Percentiles rank a stretch among this genome's conserved stretches.
These are phyloP conservation scores for Drosophila nebulosa DNA, from an alignment of 1,140 invertebrate species.

Conservation along the genomic window DNA sequence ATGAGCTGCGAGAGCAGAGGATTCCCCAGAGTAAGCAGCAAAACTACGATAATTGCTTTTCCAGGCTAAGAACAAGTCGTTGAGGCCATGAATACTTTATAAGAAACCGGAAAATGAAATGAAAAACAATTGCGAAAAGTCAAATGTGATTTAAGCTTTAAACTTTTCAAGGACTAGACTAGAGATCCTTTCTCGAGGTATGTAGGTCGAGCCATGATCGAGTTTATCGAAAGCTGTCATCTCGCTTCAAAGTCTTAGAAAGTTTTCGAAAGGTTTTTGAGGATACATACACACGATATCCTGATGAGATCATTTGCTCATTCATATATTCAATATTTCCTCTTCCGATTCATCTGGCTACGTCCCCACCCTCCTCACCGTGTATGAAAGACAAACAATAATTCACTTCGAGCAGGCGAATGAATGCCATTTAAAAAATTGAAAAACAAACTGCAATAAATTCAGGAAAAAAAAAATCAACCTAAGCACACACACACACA, in stretches of 20 bases:
- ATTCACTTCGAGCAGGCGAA: conserved; percentile 38
- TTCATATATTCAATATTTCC: conserved; percentile 23
- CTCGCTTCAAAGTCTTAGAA: too few relatives aligned
- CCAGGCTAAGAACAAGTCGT: not conserved
- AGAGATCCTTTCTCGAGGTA: too few relatives aligned
- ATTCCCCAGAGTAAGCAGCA: not conserved
- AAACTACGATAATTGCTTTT: conserved; percentile 46
- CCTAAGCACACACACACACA: conserved; percentile 44
- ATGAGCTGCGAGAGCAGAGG: not conserved
- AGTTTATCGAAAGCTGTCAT: too few relatives aligned
- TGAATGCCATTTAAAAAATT: conserved; percentile 67
- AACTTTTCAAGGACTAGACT: too few relatives aligned
- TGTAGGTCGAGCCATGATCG: too few relatives aligned
- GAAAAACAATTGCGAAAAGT: not conserved
- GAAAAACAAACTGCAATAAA: conserved; percentile 77
- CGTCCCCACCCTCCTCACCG: conserved; percentile 12
- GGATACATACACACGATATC: not conserved
- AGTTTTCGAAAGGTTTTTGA: not conserved
- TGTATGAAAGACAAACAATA: conserved; percentile 28
- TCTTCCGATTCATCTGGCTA: conserved; percentile 49
- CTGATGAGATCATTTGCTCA: not conserved
- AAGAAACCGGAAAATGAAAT: not conserved
- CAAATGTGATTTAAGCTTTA: not conserved
- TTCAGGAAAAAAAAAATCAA: conserved; percentile 41
- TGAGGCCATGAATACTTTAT: not conserved